These are phyloP conservation scores for Sporophila hypoxantha DNA, from an alignment of 2,113 vertebrate genomes.

Conservation along the genomic window DNA sequence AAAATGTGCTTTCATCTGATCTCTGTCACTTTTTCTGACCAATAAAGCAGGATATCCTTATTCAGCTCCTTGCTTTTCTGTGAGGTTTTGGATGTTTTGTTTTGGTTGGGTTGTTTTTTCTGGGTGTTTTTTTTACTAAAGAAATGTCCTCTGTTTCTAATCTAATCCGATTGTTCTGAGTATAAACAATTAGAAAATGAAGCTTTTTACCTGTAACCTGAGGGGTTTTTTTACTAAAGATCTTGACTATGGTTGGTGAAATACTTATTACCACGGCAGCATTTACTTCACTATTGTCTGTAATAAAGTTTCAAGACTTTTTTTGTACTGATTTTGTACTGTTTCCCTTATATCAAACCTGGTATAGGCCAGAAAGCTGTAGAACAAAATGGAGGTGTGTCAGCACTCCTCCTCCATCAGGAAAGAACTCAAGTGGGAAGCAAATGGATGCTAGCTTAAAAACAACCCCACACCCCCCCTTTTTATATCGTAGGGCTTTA, in stretches of 20 bases:
- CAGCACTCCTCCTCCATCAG: neutral
- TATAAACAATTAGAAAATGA: neutral
- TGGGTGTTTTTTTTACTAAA: neutral
- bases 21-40: neutral
- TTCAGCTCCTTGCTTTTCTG: neutral
- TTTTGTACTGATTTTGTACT: neutral
- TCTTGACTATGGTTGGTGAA: neutral
- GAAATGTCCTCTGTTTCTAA: neutral
- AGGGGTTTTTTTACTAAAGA: neutral
- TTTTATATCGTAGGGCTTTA: neutral
- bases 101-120: neutral
- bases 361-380: neutral
- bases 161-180: neutral
- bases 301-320: neutral
- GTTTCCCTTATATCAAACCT: neutral
- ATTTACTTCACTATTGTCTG: neutral
- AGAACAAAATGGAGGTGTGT: neutral
- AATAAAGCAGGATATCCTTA: neutral
- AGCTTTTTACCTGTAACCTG: neutral
- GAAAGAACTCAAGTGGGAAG: neutral
- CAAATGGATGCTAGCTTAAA: neutral
- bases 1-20: neutral
- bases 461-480: neutral
- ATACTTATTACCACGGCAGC: neutral
- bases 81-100: fast-evolving